Base-by-base conservation (phyloP, 2,797 vertebrate genomes). In the Smutsia gigantea region DNA sequence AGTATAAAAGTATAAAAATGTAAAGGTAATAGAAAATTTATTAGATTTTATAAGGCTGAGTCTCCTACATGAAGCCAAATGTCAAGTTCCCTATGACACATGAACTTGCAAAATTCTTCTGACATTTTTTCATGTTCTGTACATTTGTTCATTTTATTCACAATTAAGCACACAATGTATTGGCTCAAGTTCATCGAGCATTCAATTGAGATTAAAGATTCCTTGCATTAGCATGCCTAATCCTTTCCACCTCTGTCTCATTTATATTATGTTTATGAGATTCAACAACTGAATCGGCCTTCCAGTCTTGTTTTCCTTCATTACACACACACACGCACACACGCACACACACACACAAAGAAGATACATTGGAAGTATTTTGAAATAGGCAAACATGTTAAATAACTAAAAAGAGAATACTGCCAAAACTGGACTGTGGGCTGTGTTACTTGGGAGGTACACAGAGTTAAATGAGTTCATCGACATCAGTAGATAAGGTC, bases 81-180 rank as follows among this genome's bases (percentile, higher is more conserved):
- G 5, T 87, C 72, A 81, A 86, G 75, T 92, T 90, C n/a, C 7
- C 82, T 51, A n/a, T 63, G 66, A 64, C 37, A 63, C 9, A 68
- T 69, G 17, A 29, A 81, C 19, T 42, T 49, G 46, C 15, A 91
- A 90, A 89, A 68, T 71, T 51, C 21, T 92, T 74, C 31, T 94
- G 94, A 96, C 68, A 57, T 74, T 77, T 93, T 88, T 93, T 84
- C 42, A 61, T 92, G 55, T 96, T 93, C 79, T 95, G 29, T 81
- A 92, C 93, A 95, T 81, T 64, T 89, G 37, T 63, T 84, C 51
- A 37, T 97, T 82, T 96, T 84, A 84, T 68, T 95, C 71, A 87
- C 57, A 93, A 81, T 96, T 87, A 95, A 84, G 61, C 75, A 84
- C 42, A 72, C 17, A 11, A 87, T 93, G 92, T 92, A 95, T 77